phyloP scores from a whole-genome alignment of 2,797 vertebrate genomes.

The Poeciliopsis paucimaculata region DNA sequence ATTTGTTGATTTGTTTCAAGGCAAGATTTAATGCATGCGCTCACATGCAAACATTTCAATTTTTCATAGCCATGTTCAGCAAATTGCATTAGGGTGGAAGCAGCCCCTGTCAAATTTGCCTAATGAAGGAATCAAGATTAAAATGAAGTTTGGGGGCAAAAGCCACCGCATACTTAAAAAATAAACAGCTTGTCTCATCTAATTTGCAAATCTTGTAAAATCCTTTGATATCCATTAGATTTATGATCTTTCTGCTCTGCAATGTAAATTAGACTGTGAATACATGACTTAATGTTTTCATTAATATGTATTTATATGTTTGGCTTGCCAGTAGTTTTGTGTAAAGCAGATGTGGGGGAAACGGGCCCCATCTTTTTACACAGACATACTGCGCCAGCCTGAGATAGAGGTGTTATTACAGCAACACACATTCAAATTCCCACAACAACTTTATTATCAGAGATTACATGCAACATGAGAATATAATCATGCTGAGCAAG shows the following conservation, averaged over 20 bases:
- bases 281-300: slow-evolving; percentile 70
- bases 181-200: slow-evolving; percentile 74
- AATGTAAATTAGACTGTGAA: slow-evolving; percentile 75
- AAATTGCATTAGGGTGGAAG: slow-evolving; percentile 61
- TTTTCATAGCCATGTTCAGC: slow-evolving; percentile 48
- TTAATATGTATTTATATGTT: slow-evolving; percentile 76
- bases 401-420: slow-evolving; percentile 28
- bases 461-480: slow-evolving; percentile 47
- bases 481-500: slow-evolving; percentile 49
- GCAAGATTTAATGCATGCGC: slow-evolving; percentile 40
- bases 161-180: slow-evolving; percentile 67
- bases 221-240: slow-evolving; percentile 75
- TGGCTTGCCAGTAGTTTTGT: slow-evolving; percentile 52
- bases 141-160: slow-evolving; percentile 70
- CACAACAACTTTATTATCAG: slow-evolving; percentile 55
- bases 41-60: slow-evolving; percentile 41
- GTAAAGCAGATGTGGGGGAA: slow-evolving; percentile 70
- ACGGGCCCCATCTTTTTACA: slow-evolving; percentile 47
- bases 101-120: slow-evolving; percentile 54
- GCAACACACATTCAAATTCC: slow-evolving; percentile 36
- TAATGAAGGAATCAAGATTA: slow-evolving; percentile 79
- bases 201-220: slow-evolving; percentile 73
- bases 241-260: slow-evolving; percentile 53
- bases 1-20: slow-evolving; percentile 31
- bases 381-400: slow-evolving; percentile 15